Conservation (phyloP, 2,797 vertebrate genomes). For the Cyclura pinguis region DNA sequence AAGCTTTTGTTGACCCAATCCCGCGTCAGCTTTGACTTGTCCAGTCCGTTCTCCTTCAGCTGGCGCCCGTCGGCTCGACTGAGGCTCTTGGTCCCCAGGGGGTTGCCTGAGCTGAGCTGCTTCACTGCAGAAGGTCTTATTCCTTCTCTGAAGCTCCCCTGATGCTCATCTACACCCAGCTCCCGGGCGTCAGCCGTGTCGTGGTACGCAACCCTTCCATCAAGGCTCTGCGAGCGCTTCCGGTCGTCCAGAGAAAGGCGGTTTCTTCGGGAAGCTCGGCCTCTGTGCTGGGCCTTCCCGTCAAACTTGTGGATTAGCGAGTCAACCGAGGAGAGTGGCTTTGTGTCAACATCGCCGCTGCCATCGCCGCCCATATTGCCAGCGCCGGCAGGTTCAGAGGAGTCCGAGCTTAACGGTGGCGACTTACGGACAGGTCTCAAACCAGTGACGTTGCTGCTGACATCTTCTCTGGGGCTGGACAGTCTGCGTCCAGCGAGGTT, state of each 20-base stretch:
- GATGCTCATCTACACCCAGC: neutral
- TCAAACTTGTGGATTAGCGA: conserved; percentile 89
- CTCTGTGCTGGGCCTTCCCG: conserved; percentile 72
- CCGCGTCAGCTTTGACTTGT: conserved; percentile 61
- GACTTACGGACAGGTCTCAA: conserved; percentile 67
- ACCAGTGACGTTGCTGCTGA: conserved; percentile 36
- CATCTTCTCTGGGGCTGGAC: neutral
- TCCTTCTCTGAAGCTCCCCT: rapidly evolving
- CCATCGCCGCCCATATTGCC: neutral
- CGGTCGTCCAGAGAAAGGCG: conserved; percentile 76
- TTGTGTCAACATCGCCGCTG: conserved; percentile 81
- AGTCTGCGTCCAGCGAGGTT: neutral
- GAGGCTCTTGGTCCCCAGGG: conserved; percentile 66
- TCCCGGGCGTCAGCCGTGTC: conserved; percentile 20
- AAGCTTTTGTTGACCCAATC: conserved; percentile 63
- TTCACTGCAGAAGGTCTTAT: rapidly evolving
- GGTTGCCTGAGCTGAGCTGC: neutral
- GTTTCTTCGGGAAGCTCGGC: conserved; percentile 65
- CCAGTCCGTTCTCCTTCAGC: neutral
- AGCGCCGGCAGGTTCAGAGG: rapidly evolving
- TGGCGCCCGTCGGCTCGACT: conserved; percentile 23
- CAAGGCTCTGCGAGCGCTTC: conserved; percentile 88
- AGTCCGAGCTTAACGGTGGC: conserved; percentile 38
- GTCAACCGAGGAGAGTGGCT: conserved; percentile 86
- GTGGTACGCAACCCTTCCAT: conserved; percentile 61